Base-by-base conservation (phyloP, 37 sponge, comb jelly and placozoan genomes). In the Cladorhizidae sp. region DNA sequence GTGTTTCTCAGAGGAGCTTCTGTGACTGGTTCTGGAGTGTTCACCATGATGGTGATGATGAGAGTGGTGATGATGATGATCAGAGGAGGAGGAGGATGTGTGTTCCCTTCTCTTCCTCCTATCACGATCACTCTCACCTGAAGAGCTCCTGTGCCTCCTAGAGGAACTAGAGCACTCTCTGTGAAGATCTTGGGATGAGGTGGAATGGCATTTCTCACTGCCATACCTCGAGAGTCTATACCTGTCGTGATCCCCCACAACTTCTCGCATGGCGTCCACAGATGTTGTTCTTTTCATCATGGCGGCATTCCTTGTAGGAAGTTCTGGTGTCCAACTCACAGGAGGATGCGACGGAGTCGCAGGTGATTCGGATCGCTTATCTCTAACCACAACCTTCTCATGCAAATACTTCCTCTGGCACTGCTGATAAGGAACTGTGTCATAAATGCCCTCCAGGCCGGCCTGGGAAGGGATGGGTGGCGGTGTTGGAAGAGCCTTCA, bases 281-380 rank as follows among this genome's bases (percentile, higher is more conserved):
- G 74, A 74, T 52, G 74, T 2, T 51, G 74, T 74, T 33, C 74
- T 51, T 38, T 74, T 51, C 7, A 74, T 50, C 21, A 25, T 8
- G 25, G 45, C 9, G 37, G 2, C 25, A 6, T 74, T 74, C 57
- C 57, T 51, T 43, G 33, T 36, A 54, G 74, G 57, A 7, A 74
- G 74, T 1, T 17, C 9, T 17, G 74, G 74, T 31, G 74, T 42
- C 67, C 67, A 65, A 11, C 17, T 65, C 67, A 65, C 5, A 12
- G 49, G 49, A 9, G 49, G 9, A 9, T 45, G 49, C 2, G 67
- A 31, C 5, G 72, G 72, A 40, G 12, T 43, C 25, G 25, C 5
- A 42, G 71, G 22, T 71, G 18, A 17, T 32, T 68, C 40, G 11
- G 18, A 37, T 25, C 21, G 12, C 64, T 63, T 63, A 17, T 63